Evolutionary conservation across 1,140 invertebrate genomes (phyloP), one percentile per base, ranked within the genome.

Genomic region (Araneus ventricosus): DNA sequence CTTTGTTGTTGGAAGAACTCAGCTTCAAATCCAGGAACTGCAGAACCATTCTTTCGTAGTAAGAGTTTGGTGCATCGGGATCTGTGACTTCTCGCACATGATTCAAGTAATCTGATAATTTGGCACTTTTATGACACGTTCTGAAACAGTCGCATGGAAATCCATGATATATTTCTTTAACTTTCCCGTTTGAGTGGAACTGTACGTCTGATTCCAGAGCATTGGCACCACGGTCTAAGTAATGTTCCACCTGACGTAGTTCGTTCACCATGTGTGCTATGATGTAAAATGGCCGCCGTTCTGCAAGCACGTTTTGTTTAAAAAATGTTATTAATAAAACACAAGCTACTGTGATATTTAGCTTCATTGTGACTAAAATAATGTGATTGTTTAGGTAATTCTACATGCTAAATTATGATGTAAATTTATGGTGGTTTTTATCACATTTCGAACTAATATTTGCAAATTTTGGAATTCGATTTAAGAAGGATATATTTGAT

Each of bases 1-100:
- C 82, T 59, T 94, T 94, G 17, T 93, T 92, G 5, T 37, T 8
- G 27, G 67, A 63, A 75, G 91, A 22, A 52, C 59, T 84, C 41
- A 94, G 27, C 80, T 95, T 95, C 20, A 95, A 84, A 67, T 95
- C 92, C n/a, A 93, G 30, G n/a, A 93, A 80, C 57, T 93, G 92
- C 2, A 93, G 57, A 7, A 89, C 41, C 87, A 93, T 93, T 45
- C 30, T 93, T 10, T 89, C 45, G 30, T 45, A 67, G 57, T 94
- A 94, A 20, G 52, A 89, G 20, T 37, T 24, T 34, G 52, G 24
- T 3, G 22, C n/a, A 14, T 87, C 22, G 4, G 92, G 92, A 75
- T 93, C 87, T 34, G 93, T 93, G 22, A 91, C 61, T 14, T 91
- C 61, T 1, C 88, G 80, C 22, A 93, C 80, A 24, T 90, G 39